Evolutionary conservation across 2,797 vertebrate species (phyloP), one percentile per base, ranked within the genome.

Genomic region (Orestias chungarensis): DNA sequence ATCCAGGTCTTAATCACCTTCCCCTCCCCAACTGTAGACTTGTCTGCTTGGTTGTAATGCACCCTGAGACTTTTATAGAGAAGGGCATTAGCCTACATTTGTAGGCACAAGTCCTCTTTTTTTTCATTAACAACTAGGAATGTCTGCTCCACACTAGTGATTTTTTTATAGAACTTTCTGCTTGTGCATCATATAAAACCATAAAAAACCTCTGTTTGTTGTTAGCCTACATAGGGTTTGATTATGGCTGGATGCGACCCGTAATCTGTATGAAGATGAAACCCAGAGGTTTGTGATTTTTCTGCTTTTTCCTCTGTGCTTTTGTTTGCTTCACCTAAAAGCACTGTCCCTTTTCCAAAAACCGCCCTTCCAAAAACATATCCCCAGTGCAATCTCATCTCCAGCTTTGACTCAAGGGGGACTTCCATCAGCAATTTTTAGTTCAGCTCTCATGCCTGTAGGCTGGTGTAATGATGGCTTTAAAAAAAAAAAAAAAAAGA

Each of bases 81-180:
- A 87, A 88, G 84, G 81, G 87, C 83, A 89, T 93, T 91, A 88
- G 85, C 91, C 93, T 88, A 89, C 86, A 89, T 91, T 86, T 89
- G 81, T 83, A 79, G 74, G 71, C 85, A 88, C 68, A 61, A 71
- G 71, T 29, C 70, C 83, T 84, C 88, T 91, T 38, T 86, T 91
- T 89, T 90, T 52, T 87, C 90, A 91, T 89, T 78, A 72, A 81
- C 81, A 84, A 76, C 74, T 82, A 83, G 76, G 79, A 87, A 86
- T 71, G 75, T 82, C 72, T 82, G 70, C 74, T 90, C 84, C 91
- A 91, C 86, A 90, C 90, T 89, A 88, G 82, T 85, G 83, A 92
- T 47, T 52, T 25, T 52, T 52, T 93, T 89, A 89, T 86, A 83
- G 77, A 31, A 68, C 68, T 72, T 57, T 83, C 82, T 90, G 82